These are phyloP conservation scores for Miichthys miiuy DNA, from an alignment of 2,797 vertebrate species.

Conservation along the genomic window DNA sequence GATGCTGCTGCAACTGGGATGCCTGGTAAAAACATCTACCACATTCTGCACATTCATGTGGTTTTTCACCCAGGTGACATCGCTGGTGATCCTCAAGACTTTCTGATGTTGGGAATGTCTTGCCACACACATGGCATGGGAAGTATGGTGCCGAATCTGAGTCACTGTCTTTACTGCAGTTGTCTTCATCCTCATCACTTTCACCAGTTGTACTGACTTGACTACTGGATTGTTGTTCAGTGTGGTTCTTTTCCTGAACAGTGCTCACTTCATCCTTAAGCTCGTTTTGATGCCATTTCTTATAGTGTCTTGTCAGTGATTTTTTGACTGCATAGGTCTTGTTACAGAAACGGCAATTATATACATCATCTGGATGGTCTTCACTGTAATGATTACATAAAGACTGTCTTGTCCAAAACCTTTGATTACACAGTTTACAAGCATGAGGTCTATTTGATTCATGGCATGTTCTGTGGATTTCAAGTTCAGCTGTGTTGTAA, in stretches of 20 bases:
- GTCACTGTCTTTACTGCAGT: conserved; percentile 71
- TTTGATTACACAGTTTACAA: conserved; percentile 78
- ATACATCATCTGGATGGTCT: conserved; percentile 67
- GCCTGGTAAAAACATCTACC: conserved; percentile 87
- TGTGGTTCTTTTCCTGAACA: conserved; percentile 34
- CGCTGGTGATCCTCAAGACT: conserved; percentile 88
- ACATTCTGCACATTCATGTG: conserved; percentile 87
- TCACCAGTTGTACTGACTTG: conserved; percentile 58
- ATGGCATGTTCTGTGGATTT: conserved; percentile 78
- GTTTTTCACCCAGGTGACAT: conserved; percentile 88
- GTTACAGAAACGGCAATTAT: conserved; percentile 79
- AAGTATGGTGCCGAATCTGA: conserved; percentile 88
- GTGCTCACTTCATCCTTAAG: conserved; percentile 19
- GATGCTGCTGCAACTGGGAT: conserved; percentile 85
- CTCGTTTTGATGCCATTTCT: conserved; percentile 69
- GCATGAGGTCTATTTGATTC: conserved; percentile 74
- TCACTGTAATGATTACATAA: conserved; percentile 77
- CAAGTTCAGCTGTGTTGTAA: conserved; percentile 71
- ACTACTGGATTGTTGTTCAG: conserved; percentile 60
- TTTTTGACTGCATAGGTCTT: conserved; percentile 77
- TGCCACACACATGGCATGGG: conserved; percentile 88
- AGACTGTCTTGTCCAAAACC: conserved; percentile 74
- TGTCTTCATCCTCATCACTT: conserved; percentile 66
- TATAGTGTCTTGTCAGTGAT: conserved; percentile 81
- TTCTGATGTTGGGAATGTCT: conserved; percentile 87